Evolutionary conservation across 2,113 vertebrate genomes (phyloP).

Genomic region (Trichechus manatus): DNA sequence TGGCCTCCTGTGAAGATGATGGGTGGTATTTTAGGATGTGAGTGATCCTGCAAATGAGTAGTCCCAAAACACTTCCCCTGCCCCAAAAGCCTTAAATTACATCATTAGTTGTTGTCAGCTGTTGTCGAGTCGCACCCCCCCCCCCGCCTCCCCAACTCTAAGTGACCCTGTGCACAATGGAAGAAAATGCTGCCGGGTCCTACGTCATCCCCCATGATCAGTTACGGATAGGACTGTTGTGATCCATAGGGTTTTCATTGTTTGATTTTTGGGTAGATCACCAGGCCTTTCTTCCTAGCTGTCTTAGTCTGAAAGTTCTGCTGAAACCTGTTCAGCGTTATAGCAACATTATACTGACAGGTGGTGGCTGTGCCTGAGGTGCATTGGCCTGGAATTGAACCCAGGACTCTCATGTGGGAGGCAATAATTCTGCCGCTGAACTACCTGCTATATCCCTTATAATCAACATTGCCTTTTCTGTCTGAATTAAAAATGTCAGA

Average conservation of each 20-base stretch:
- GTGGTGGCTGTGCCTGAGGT: too few species aligned
- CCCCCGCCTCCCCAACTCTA: neutral
- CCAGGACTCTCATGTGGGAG: neutral
- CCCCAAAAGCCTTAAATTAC: neutral
- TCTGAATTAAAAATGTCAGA: neutral
- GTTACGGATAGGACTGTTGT: neutral
- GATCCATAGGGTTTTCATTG: neutral
- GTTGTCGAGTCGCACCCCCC: neutral
- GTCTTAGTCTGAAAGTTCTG: neutral
- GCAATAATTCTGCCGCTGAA: neutral
- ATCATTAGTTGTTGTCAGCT: neutral
- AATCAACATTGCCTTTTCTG: neutral
- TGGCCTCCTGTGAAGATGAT: neutral
- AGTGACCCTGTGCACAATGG: neutral
- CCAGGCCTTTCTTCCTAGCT: neutral
- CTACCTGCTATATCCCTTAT: neutral
- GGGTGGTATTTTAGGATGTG: constrained; percentile 1
- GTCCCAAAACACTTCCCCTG: neutral
- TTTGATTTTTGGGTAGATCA: neutral
- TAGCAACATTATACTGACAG: neutral
- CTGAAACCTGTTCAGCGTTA: neutral
- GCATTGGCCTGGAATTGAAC: neutral
- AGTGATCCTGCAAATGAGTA: neutral
- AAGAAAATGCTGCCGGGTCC: neutral
- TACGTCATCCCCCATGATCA: neutral